Conservation (phyloP, 2,797 vertebrate genomes). For the Paguma larvata region DNA sequence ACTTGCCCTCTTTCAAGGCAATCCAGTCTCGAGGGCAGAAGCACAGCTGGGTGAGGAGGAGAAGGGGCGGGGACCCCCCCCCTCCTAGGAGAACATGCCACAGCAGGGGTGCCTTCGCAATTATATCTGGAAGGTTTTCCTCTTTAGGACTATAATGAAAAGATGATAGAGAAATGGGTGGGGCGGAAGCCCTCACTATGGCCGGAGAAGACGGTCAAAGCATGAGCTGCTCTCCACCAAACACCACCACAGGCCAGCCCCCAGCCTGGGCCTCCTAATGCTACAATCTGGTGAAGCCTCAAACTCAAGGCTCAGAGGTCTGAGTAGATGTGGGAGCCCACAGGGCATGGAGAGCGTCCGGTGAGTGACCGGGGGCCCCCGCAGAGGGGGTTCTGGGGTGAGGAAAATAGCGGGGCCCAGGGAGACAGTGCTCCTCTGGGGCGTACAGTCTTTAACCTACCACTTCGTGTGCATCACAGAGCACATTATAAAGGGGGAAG, state of each 20-base stretch:
- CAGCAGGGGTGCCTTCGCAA: no score
- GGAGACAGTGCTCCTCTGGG: neutral
- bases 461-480: conserved; percentile 72
- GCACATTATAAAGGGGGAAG: conserved; percentile 56
- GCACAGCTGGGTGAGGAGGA: neutral
- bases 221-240: neutral
- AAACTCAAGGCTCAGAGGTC: neutral
- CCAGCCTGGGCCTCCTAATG: neutral
- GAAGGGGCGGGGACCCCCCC: neutral
- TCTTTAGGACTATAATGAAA: neutral
- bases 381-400: neutral
- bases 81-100: accelerated
- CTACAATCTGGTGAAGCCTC: neutral
- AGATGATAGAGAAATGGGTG: neutral
- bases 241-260: neutral
- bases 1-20: neutral
- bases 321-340: neutral
- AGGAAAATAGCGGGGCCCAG: neutral
- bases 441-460: neutral
- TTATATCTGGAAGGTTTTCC: neutral
- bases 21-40: neutral
- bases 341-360: no score
- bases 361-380: neutral
- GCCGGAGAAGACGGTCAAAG: neutral
- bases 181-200: neutral